Percentiles rank a stretch among this genome's conserved stretches.
Conservation (phyloP, 2,888 invertebrate genomes). For the Crematogaster levior region DNA sequence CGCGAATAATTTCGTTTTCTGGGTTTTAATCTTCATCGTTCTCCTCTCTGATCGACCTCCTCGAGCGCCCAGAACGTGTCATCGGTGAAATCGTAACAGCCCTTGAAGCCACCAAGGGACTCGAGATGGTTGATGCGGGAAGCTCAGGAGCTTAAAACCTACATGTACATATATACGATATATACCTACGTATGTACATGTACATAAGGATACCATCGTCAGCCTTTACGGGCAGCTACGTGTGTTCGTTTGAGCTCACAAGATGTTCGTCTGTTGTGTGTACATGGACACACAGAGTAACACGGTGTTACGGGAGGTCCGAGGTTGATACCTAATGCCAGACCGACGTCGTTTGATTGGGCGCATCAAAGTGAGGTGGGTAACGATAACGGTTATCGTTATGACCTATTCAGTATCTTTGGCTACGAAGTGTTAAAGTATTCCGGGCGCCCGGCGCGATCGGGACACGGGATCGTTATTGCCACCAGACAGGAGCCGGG, state of each 20-base stretch:
- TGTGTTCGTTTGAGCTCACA: conserved; percentile 11
- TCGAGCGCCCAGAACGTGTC: conserved; percentile 14
- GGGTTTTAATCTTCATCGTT: neutral
- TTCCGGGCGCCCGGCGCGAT: conserved; percentile 52
- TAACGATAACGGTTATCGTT: conserved; percentile 81
- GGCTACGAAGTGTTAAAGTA: conserved; percentile 69
- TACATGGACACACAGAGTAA: neutral
- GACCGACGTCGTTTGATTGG: conserved; percentile 74
- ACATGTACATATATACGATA: neutral
- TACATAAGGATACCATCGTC: neutral
- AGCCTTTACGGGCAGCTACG: conserved; percentile 13
- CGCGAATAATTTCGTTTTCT: conserved; percentile 19
- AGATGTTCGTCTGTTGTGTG: conserved; percentile 7
- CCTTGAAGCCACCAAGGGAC: neutral
- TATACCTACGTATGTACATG: neutral
- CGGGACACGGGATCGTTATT: conserved; percentile 66
- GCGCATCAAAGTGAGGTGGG: conserved; percentile 71
- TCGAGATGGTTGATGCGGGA: conserved; percentile 40
- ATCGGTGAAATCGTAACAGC: conserved; percentile 23
- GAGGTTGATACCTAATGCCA: conserved; percentile 27
- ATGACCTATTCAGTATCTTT: conserved; percentile 74
- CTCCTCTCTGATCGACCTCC: neutral
- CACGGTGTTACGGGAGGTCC: neutral
- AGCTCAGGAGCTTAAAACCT: conserved; percentile 22
- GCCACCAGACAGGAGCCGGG: conserved; percentile 66